A percentile compares a stretch with the other conserved stretches of the same genome.
Conservation (phyloP, 1,140 invertebrate species). For the Trichonephila clavata region DNA sequence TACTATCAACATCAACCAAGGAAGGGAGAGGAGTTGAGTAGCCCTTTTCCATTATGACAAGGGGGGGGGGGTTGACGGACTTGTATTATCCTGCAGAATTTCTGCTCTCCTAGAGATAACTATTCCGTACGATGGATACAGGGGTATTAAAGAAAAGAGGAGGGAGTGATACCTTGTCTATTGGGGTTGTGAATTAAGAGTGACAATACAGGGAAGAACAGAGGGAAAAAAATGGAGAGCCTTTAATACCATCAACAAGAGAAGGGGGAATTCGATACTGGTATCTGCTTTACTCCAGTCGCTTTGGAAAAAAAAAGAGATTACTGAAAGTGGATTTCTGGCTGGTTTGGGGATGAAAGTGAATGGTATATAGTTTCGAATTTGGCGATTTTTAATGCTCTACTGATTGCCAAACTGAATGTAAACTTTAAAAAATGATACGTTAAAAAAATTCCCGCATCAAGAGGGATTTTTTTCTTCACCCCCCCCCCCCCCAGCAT, state of each 20-base stretch:
- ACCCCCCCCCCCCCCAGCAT: no score
- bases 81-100: conserved; percentile 46
- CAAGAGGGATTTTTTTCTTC: no score
- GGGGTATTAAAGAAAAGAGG: conserved; percentile 7
- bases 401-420: no score
- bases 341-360: no score
- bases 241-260: not conserved
- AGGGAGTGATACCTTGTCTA: not conserved
- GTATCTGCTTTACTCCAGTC: not conserved
- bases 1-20: conserved; percentile 27
- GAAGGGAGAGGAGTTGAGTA: not conserved
- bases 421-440: no score
- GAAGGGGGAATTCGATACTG: not conserved
- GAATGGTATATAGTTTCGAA: no score
- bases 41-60: conserved; percentile 32
- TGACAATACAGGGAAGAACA: not conserved
- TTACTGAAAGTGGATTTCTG: not conserved
- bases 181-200: not conserved
- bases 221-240: not conserved
- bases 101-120: conserved; percentile 38
- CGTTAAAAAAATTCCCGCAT: no score
- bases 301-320: not conserved
- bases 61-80: not conserved
- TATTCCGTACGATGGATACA: conserved; percentile 5
- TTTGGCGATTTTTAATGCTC: no score